These are phyloP conservation scores for Proisotoma minuta DNA, from an alignment of 2,888 invertebrate genomes.

Conservation along the genomic window DNA sequence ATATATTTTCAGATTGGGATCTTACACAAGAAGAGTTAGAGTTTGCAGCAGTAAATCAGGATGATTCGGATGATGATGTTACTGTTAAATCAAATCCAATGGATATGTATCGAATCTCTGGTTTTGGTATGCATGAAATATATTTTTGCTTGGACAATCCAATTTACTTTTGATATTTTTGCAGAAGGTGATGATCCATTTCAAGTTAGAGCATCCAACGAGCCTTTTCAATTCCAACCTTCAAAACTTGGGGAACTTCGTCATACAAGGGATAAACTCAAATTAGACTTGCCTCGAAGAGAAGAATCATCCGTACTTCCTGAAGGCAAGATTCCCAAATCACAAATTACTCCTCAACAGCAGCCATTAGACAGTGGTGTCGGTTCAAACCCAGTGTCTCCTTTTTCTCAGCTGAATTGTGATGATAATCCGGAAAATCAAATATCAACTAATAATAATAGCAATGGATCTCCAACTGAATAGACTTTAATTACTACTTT, in stretches of 20 bases:
- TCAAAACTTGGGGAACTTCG: constrained; percentile 61
- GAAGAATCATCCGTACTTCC: constrained; percentile 43
- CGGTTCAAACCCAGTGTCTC: constrained; percentile 44
- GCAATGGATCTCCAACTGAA: no score
- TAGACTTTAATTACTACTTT: no score
- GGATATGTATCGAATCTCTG: constrained; percentile 46
- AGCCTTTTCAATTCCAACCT: constrained; percentile 38
- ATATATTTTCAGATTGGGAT: constrained; percentile 41
- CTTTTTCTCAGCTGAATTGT: constrained; percentile 6
- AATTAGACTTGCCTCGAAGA: constrained; percentile 58
- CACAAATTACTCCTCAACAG: neutral
- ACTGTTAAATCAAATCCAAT: constrained; percentile 33
- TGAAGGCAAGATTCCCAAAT: constrained; percentile 16
- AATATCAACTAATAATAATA: no score
- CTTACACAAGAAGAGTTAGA: constrained; percentile 46
- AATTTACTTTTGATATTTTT: constrained; percentile 1
- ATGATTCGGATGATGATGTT: constrained; percentile 39
- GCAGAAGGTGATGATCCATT: constrained; percentile 28
- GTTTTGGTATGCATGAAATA: constrained; percentile 33
- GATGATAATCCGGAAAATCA: constrained; percentile 19
- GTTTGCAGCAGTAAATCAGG: constrained; percentile 34
- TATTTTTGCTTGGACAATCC: neutral
- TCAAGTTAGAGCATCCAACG: constrained; percentile 36
- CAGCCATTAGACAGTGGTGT: constrained; percentile 43
- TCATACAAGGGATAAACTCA: constrained; percentile 67